Evolutionary conservation across 2,888 invertebrate species (phyloP).

Genomic region (Drosophila hamatofila): DNA sequence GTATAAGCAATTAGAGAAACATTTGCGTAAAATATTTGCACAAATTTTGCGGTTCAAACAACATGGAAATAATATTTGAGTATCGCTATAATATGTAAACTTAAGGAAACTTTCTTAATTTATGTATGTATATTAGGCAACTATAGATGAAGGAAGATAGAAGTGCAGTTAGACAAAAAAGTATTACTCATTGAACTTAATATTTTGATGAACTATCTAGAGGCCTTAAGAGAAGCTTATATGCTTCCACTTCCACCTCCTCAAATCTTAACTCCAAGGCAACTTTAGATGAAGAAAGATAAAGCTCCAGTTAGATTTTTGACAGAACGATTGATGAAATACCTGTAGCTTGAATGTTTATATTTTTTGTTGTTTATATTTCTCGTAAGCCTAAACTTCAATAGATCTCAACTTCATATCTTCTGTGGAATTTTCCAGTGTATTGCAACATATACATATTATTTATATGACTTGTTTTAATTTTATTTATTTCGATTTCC

Average conservation of each 20-base stretch:
- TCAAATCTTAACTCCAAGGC: neutral
- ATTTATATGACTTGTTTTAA: too few relatives aligned
- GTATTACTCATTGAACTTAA: too few relatives aligned
- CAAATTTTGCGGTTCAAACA: neutral
- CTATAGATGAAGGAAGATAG: neutral
- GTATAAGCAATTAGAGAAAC: neutral
- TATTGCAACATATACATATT: too few relatives aligned
- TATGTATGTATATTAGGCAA: neutral
- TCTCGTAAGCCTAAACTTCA: neutral
- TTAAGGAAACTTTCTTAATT: neutral
- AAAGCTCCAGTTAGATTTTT: neutral
- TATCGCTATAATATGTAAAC: neutral
- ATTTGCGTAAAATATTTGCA: neutral
- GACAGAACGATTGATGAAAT: neutral
- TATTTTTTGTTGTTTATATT: neutral
- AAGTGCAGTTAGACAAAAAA: neutral
- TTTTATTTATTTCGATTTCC: too few relatives aligned
- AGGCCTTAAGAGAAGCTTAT: too few relatives aligned
- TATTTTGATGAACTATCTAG: too few relatives aligned
- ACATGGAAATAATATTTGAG: neutral
- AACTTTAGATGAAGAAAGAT: too few relatives aligned
- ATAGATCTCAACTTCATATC: neutral
- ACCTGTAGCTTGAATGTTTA: too few relatives aligned
- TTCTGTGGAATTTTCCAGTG: too few relatives aligned
- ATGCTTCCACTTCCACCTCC: neutral